Evolutionary conservation across 2,113 vertebrate species (phyloP).

Genomic region (Epinephelus moara): DNA sequence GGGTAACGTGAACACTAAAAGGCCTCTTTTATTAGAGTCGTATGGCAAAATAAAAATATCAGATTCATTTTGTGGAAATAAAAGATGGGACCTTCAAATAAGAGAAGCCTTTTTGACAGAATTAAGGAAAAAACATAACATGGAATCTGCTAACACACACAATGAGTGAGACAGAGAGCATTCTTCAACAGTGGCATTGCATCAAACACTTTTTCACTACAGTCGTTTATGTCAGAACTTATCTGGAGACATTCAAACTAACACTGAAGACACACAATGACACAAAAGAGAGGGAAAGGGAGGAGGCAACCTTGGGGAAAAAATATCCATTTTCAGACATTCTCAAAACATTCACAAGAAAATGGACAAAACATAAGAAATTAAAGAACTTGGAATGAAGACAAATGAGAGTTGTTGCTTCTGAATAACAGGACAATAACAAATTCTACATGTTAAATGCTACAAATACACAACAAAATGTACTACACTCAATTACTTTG

Average conservation of each 20-base stretch:
- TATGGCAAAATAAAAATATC: conserved; percentile 54
- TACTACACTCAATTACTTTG: conserved; percentile 8
- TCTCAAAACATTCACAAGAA: conserved; percentile 61
- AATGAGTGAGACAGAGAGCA: conserved; percentile 64
- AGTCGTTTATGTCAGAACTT: conserved; percentile 27
- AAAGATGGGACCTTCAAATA: conserved; percentile 65
- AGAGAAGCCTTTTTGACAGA: conserved; percentile 74
- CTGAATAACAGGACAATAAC: conserved; percentile 60
- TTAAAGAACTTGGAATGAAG: conserved; percentile 44
- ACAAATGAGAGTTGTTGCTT: conserved; percentile 64
- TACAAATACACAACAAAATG: conserved; percentile 31
- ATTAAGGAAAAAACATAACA: conserved; percentile 37
- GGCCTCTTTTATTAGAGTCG: conserved; percentile 72
- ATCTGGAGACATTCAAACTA: conserved; percentile 71
- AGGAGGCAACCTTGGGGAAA: conserved; percentile 47
- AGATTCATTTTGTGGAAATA: conserved; percentile 53
- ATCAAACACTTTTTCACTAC: conserved; percentile 35
- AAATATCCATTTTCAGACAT: conserved; percentile 38
- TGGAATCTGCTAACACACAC: conserved; percentile 53
- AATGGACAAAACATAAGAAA: conserved; percentile 23
- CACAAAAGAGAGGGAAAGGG: conserved; percentile 20
- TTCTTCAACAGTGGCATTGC: conserved; percentile 61
- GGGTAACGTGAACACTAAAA: conserved; percentile 73
- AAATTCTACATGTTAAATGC: conserved; percentile 28
- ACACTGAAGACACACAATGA: conserved; percentile 63